Base-by-base conservation (phyloP, 2,113 vertebrate species). In the Podilymbus podiceps region DNA sequence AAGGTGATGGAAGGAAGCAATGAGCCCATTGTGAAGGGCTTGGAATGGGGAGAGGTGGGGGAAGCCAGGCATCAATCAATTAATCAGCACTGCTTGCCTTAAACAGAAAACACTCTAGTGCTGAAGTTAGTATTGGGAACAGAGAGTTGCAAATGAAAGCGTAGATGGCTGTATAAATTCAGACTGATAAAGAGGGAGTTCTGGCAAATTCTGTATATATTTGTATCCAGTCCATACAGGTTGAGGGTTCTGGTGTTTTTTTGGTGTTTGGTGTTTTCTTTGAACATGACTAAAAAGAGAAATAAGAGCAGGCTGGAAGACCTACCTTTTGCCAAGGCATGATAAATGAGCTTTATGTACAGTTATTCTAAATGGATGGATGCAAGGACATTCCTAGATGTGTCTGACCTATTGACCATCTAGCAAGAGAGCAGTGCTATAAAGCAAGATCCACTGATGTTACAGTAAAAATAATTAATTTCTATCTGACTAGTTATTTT, bases 1-100 rank as follows among this genome's bases (percentile, higher is more conserved):
- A 30, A 95, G 84, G 69, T 89, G 93, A 93, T 85, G 74, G 82
- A 88, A 90, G 46, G 85, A 83, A 81, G 92, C 69, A 87, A 23
- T 35, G 95, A 84, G 59, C 67, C 62, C 49, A 20, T 66, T 85
- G 69, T 93, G 78, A 95, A 69, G 1, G 2, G 50, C 66, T 67
- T 27, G 46, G 72, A 25, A 33, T 18, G 38, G 55, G 27, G 35
- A 72, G 60, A 9, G 2, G 31, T 40, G 66, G 8, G 46, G 62
- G 62, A n/a, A 90, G 64, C 35, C 30, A 62, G 60, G 49, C 89
- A 90, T 42, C 72, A 35, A 93, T 93, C 94, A 91, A 40, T 95
- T 60, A 67, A 40, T 95, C 63, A 67, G 56, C 2, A 0, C 68
- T 72, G 38, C 64, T 91, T 62, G 75, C 62, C 68, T 73, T 76